Base-by-base conservation (phyloP, 2,888 invertebrate species). In the Acronicta alni region DNA sequence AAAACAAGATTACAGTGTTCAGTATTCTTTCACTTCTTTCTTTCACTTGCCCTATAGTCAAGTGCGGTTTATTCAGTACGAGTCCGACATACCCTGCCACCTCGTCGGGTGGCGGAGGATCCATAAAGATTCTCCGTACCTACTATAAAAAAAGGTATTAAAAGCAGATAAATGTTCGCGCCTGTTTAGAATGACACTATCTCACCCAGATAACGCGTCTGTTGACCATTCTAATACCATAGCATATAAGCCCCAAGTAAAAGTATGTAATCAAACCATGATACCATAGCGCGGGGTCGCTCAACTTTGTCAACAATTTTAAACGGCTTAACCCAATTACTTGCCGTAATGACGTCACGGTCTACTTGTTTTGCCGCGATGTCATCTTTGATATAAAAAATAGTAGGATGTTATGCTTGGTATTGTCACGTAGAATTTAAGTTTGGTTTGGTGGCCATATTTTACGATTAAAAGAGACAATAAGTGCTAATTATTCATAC, bases 241-340 rank as follows among this genome's bases (percentile, higher is more conserved):
- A 71, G 79, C n/a, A n/a, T n/a, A 78, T 79, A 77, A 75, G 32
- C 42, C 16, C 32, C 41, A 37, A 72, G 67, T 72, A 63, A 66
- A 67, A 67, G 72, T 67, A 59, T 75, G 62, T 68, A 72, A 75
- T 75, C 65, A 75, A 55, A 46, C 43, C 54, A 46, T 57, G 51
- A 52, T 51, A 48, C 47, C 65, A 61, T 60, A 43, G 43, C 51
- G 47, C 49, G 67, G 70, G 79, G 70, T 68, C 70, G 32, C 61
- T 74, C 56, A 70, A 76, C 77, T 81, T 67, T 59, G 73, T 72
- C 71, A 75, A 75, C 65, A 58, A 78, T 77, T 85, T 87, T 81
- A 81, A 83, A 85, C 84, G 80, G 76, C 64, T 77, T 87, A 88
- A 89, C 91, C 91, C 80, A 91, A 91, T 93, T 93, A 91, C 90